Percentiles rank a stretch among this genome's conserved stretches.
phyloP scores from a whole-genome alignment of 2,888 invertebrate species.

The Scrobipalpa costella region DNA sequence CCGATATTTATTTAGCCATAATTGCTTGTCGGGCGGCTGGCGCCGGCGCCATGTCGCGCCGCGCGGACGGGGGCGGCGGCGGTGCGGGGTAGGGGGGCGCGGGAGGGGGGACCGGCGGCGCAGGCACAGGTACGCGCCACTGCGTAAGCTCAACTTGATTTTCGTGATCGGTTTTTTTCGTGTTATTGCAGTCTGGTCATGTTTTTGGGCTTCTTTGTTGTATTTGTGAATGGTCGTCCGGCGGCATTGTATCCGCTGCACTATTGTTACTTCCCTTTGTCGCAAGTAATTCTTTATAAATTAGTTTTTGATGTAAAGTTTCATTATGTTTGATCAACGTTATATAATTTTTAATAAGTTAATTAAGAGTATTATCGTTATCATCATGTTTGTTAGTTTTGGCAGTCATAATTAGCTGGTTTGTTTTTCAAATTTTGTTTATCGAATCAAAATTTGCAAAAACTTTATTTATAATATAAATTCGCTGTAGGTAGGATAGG shows the following conservation, averaged over 20 bases:
- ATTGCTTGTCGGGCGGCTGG: slow-evolving; percentile 78
- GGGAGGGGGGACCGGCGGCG: slow-evolving; percentile 41
- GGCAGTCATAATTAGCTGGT: neutral
- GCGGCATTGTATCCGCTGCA: slow-evolving; percentile 13
- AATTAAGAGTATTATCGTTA: slow-evolving; percentile 8
- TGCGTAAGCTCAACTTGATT: slow-evolving; percentile 73
- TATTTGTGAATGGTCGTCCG: slow-evolving; percentile 70
- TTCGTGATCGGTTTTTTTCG: slow-evolving; percentile 71
- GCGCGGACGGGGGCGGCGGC: slow-evolving; percentile 42
- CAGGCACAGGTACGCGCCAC: slow-evolving; percentile 68
- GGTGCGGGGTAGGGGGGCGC: slow-evolving; percentile 33
- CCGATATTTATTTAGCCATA: slow-evolving; percentile 81
- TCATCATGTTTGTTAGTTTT: neutral
- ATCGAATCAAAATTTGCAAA: neutral
- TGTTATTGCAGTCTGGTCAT: slow-evolving; percentile 71
- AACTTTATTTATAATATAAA: neutral
- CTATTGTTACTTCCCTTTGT: slow-evolving; percentile 17
- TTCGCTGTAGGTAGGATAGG: neutral
- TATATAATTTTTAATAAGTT: neutral
- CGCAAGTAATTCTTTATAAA: slow-evolving; percentile 5
- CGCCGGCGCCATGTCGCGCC: slow-evolving; percentile 78
- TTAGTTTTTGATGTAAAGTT: slow-evolving; percentile 1
- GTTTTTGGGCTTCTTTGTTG: slow-evolving; percentile 74
- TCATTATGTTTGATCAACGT: neutral
- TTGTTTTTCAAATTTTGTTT: neutral